Evolutionary conservation across 2,888 invertebrate species (phyloP), one percentile per base, ranked within the genome.

Genomic region (Phlogophora meticulosa): DNA sequence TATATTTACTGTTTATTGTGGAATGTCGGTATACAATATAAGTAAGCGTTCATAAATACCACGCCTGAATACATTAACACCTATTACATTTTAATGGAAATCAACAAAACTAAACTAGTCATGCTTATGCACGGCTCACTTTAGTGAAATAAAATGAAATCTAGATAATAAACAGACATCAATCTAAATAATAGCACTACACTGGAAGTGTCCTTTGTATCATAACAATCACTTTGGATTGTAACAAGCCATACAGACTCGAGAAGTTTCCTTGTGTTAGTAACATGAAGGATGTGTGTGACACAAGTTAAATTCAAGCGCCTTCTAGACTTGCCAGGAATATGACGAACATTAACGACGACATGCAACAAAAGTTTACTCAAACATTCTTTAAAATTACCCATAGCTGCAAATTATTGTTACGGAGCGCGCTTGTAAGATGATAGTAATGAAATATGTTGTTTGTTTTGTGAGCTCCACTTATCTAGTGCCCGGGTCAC

Each of bases 261-360:
- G 13, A 62, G 69, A 76, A 79, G 49, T 58, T 61, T 51, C 51
- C 75, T 75, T 62, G 80, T 79, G 80, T 68, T 49, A 79, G 48
- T 22, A n/a, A 17, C 53, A 45, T 51, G 10, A 36, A 10, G 1
- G 20, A 28, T 56, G 53, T 10, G 10, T 53, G 45, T 62, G 59
- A 79, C 70, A 76, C 80, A 75, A 67, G 80, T 61, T 36, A 51
- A 24, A 52, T 79, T 79, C 76, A 75, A 36, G 59, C 43, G 40
- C 24, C 61, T 75, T 78, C 46, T 5, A 56, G 56, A 45, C 76
- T 51, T 48, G 58, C 80, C 69, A 75, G 75, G 76, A 76, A 48
- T 48, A 32, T 74, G 61, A 79, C 58, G 75, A 46, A 52, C 22
- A 10, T 42, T 49, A 49, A 48, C 61, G 42, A 75, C 46, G 17